Evolutionary conservation across 2,113 vertebrate species (phyloP), one percentile per base, ranked within the genome.

Genomic region (Actenoides lindsayi): DNA sequence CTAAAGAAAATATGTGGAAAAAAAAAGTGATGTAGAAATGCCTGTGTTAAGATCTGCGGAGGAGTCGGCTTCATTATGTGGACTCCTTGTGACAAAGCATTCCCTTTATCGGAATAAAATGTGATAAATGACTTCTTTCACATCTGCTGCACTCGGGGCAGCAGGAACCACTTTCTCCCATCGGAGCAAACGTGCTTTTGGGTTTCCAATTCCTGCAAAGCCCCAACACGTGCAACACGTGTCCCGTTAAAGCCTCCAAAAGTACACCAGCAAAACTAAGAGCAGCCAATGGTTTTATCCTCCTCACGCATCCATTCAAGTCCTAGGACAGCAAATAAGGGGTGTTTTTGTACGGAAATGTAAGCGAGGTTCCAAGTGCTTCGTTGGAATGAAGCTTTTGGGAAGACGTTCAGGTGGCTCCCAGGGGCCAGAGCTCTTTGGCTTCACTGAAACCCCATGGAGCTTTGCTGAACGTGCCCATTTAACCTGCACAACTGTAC

Each of bases 261-360:
- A 63, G 27, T 2, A 20, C 16, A 37, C 10, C 48, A 63, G 50
- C 19, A 37, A 28, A 75, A 15, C 6, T 2, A 4, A 37, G 1
- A n/a, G 31, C 2, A 30, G 31, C 5, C 30, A 16, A 7, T 0
- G 10, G 31, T 9, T 80, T 84, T 5, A 19, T 13, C 56, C 41
- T 37, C n/a, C 68, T 37, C 5, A 0, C 10, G 0, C 3, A 3
- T 0, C 2, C 15, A 1, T 18, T 13, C 19, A 10, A 20, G 37
- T 31, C 17, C 63, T 7, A 19, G 44, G 20, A 10, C 15, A 81
- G 37, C 33, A 67, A 25, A 48, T 10, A 37, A 20, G 5, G 4
- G 8, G 11, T 20, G 7, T 5, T 57, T 44, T 23, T n/a, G 48
- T 13, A 4, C 0, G 18, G 3, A 27, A 59, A 23, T 2, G 0